A percentile compares a stretch with the other conserved stretches of the same genome.
phyloP scores from a whole-genome alignment of 2,797 vertebrate genomes.

The Acrocephalus scirpaceus region DNA sequence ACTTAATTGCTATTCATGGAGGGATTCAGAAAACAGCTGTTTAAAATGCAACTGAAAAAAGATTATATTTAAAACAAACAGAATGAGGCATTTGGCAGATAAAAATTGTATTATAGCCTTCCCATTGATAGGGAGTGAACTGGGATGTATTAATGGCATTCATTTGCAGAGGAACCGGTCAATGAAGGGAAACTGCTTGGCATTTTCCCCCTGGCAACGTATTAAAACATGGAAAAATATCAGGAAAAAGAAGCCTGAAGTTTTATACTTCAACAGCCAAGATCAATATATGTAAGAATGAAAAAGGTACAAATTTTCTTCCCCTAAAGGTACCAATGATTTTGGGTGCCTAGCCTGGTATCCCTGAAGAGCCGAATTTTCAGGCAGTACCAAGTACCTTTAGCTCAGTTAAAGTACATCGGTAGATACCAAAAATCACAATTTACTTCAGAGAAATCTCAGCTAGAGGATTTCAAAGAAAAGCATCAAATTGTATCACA shows the following conservation, averaged over 20 bases:
- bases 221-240: neutral
- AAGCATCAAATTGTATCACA: conserved; percentile 2
- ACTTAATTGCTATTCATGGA: conserved; percentile 33
- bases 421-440: neutral
- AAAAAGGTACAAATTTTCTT: neutral
- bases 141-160: neutral
- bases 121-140: neutral
- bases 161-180: neutral
- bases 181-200: neutral
- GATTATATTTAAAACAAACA: conserved; percentile 41
- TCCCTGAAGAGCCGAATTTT: neutral
- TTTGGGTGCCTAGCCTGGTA: neutral
- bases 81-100: conserved; percentile 39
- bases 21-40: conserved; percentile 40
- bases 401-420: neutral
- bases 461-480: conserved; percentile 42
- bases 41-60: conserved; percentile 49
- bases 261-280: neutral
- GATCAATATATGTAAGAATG: neutral
- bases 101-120: conserved; percentile 3
- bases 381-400: neutral
- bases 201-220: neutral
- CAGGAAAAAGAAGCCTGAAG: neutral
- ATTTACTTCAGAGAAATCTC: neutral
- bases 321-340: neutral